phyloP scores from a whole-genome alignment of 2,888 invertebrate genomes.

The Mesorhabditis spiculigera region DNA sequence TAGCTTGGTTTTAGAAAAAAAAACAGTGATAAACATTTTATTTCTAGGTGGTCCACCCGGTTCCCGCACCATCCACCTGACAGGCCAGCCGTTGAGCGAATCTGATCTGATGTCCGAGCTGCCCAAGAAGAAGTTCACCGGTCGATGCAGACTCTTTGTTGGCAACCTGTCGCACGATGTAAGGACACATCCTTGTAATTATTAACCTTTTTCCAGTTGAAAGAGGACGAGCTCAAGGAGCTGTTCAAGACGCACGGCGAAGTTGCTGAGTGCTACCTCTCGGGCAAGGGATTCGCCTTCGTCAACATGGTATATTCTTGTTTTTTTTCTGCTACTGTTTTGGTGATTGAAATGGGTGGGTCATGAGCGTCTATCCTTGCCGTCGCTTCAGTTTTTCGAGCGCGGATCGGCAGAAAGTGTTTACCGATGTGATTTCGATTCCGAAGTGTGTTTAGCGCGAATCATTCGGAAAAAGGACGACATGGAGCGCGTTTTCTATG shows the following conservation, averaged over 20 bases:
- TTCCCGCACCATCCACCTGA: slow-evolving; percentile 17
- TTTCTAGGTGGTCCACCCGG: neutral
- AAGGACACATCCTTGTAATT: neutral
- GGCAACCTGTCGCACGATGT: slow-evolving; percentile 83
- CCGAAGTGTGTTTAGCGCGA: no score
- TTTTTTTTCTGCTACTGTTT: neutral
- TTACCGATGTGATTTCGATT: no score
- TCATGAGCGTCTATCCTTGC: no score
- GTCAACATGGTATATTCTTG: slow-evolving; percentile 75
- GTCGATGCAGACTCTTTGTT: slow-evolving; percentile 88
- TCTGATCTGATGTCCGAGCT: slow-evolving; percentile 37
- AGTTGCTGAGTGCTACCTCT: slow-evolving; percentile 83
- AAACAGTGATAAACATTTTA: no score
- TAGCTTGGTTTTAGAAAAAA: no score
- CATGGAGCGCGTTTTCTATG: no score
- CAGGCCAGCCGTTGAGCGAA: slow-evolving; percentile 36
- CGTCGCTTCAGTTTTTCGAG: no score
- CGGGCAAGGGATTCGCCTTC: slow-evolving; percentile 94
- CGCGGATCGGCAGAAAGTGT: no score
- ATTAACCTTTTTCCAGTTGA: slow-evolving; percentile 49
- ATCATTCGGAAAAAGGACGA: no score
- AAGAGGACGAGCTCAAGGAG: slow-evolving; percentile 81
- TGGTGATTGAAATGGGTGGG: no score
- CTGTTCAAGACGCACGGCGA: slow-evolving; percentile 86
- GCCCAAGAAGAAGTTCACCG: slow-evolving; percentile 77